Conservation (phyloP, 92 coral and sea anemone species). For the Desmophyllum pertusum region DNA sequence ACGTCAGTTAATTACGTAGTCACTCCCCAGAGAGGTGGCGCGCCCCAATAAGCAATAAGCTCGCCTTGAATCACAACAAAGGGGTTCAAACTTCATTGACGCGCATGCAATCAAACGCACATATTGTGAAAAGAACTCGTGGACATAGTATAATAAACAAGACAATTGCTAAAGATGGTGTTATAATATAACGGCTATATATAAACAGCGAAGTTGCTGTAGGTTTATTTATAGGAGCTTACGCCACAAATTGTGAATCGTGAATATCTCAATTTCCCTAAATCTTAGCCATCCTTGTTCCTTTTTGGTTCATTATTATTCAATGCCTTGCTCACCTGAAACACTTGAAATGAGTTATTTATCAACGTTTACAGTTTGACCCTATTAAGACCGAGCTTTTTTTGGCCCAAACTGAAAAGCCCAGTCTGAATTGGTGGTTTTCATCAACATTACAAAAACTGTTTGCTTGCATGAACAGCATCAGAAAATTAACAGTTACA, state of each 20-base stretch:
- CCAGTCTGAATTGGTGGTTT: no score
- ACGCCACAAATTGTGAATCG: neutral
- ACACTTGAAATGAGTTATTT: no score
- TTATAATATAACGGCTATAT: neutral
- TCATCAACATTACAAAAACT: no score
- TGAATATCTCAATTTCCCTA: no score
- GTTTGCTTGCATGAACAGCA: no score
- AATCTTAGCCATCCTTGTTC: no score
- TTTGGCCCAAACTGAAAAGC: no score
- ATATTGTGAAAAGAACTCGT: neutral
- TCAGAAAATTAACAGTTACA: no score
- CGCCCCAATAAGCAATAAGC: conserved; percentile 18
- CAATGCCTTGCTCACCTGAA: no score
- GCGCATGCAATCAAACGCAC: neutral
- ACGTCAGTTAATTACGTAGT: neutral
- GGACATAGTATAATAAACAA: neutral
- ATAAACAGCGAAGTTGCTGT: neutral
- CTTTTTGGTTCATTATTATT: no score
- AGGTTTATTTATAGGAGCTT: neutral
- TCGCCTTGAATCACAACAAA: neutral
- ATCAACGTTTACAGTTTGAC: no score
- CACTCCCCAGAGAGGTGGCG: neutral
- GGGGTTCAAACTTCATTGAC: neutral
- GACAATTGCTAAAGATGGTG: neutral
- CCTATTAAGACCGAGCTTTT: no score